These are phyloP conservation scores for Hippocampus guttulatus DNA, from an alignment of 2,113 vertebrate species.

Conservation along the genomic window DNA sequence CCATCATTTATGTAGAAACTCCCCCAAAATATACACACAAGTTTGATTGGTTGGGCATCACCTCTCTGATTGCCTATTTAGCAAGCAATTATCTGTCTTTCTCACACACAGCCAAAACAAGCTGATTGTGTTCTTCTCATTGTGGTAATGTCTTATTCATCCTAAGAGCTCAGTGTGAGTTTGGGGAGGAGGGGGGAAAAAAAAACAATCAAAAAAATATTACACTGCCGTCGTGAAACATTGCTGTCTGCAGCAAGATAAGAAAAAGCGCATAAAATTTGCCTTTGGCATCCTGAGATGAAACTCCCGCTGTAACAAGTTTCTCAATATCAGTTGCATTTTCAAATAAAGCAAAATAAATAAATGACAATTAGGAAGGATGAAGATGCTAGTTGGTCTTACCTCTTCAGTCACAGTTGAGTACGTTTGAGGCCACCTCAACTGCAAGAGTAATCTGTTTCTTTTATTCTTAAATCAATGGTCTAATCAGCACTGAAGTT, in stretches of 20 bases:
- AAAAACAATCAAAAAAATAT: neutral
- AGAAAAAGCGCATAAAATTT: conserved; percentile 26
- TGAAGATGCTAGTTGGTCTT: conserved; percentile 13
- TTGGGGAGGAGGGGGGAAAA: conserved; percentile 8
- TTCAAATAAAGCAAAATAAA: conserved; percentile 7
- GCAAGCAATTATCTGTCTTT: conserved; percentile 65
- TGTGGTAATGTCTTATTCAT: conserved; percentile 69
- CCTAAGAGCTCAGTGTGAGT: conserved; percentile 52
- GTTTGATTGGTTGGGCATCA: conserved; percentile 62
- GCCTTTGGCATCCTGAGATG: conserved; percentile 15
- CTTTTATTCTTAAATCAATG: conserved; percentile 74
- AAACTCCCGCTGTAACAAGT: conserved; percentile 1
- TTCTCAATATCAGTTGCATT: conserved; percentile 10
- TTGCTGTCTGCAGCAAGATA: conserved; percentile 29
- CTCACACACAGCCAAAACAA: conserved; percentile 57
- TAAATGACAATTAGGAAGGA: conserved; percentile 1
- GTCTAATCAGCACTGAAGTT: conserved; percentile 70
- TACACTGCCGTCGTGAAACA: conserved; percentile 1
- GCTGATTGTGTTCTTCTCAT: conserved; percentile 65
- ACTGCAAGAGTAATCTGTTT: conserved; percentile 47
- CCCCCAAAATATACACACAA: conserved; percentile 55
- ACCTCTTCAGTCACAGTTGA: conserved; percentile 16
- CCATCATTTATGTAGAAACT: conserved; percentile 37
- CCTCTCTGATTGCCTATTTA: conserved; percentile 66
- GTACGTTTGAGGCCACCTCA: conserved; percentile 20